Evolutionary conservation across 2,797 vertebrate species (phyloP).

Genomic region (Etheostoma nigrum): DNA sequence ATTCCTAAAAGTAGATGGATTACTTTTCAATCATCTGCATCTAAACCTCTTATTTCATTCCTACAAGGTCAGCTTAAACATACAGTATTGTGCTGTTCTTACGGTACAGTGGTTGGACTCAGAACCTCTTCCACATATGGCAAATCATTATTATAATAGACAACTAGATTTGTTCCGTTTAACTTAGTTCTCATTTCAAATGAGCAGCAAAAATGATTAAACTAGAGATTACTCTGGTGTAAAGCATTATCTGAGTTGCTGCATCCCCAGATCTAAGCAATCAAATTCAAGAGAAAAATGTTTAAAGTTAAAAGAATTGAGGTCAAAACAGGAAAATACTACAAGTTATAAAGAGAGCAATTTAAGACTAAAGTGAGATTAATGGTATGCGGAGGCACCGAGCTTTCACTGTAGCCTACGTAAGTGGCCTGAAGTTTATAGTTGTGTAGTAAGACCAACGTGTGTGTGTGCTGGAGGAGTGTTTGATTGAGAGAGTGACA

Average conservation of each 20-base stretch:
- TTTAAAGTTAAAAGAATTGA: not conserved
- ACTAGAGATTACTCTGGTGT: not conserved
- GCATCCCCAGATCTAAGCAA: not conserved
- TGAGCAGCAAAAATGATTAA: not conserved
- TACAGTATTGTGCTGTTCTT: not conserved
- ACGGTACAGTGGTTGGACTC: not conserved
- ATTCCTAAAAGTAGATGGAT: not conserved
- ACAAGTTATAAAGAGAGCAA: not conserved
- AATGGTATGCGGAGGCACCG: too few species aligned
- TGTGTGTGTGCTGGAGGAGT: too few species aligned
- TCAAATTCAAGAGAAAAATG: not conserved
- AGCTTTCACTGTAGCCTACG: too few species aligned
- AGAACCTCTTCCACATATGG: too few species aligned
- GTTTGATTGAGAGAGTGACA: too few species aligned
- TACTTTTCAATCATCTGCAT: not conserved
- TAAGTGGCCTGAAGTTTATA: too few species aligned
- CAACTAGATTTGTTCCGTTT: not conserved
- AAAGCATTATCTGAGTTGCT: not conserved
- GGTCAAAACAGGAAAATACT: not conserved
- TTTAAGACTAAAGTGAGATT: not conserved
- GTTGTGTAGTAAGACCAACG: too few species aligned
- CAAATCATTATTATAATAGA: slow-evolving; percentile 4
- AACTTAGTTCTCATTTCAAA: not conserved
- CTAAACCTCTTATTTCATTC: not conserved
- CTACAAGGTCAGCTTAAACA: not conserved